phyloP scores from a whole-genome alignment of 2,888 invertebrate species.

The Petrolisthes cinctipes region DNA sequence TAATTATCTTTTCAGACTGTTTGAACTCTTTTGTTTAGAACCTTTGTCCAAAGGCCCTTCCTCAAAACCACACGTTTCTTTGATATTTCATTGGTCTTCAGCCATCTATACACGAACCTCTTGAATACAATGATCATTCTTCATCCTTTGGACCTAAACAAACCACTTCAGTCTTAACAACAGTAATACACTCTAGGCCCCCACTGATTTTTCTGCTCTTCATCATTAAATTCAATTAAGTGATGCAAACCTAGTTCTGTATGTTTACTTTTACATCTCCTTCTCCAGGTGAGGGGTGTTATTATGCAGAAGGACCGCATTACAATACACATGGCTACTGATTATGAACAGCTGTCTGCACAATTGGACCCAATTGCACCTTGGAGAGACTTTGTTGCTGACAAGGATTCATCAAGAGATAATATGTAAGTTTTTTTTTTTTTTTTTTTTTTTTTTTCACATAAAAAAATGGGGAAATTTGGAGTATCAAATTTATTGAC shows the following conservation, averaged over 20 bases:
- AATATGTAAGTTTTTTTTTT: constrained; percentile 35
- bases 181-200: too few relatives aligned
- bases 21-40: not conserved
- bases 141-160: too few relatives aligned
- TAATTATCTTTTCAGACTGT: not conserved
- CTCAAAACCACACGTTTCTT: not conserved
- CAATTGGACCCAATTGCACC: constrained; percentile 56
- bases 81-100: too few relatives aligned
- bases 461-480: too few relatives aligned
- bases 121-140: too few relatives aligned
- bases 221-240: not conserved
- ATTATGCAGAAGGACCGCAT: constrained; percentile 77
- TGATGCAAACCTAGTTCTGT: not conserved
- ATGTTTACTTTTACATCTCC: not conserved
- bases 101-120: too few relatives aligned
- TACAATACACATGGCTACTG: constrained; percentile 80
- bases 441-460: not conserved
- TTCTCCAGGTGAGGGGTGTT: constrained; percentile 72
- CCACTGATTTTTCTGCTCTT: not conserved
- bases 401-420: constrained; percentile 14
- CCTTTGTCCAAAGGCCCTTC: not conserved
- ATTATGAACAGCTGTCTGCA: constrained; percentile 75
- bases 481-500: too few relatives aligned
- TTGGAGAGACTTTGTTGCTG: constrained; percentile 65
- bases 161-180: too few relatives aligned